Conservation (phyloP, 2,797 vertebrate species). For the Petrocephalus schoutedeni region DNA sequence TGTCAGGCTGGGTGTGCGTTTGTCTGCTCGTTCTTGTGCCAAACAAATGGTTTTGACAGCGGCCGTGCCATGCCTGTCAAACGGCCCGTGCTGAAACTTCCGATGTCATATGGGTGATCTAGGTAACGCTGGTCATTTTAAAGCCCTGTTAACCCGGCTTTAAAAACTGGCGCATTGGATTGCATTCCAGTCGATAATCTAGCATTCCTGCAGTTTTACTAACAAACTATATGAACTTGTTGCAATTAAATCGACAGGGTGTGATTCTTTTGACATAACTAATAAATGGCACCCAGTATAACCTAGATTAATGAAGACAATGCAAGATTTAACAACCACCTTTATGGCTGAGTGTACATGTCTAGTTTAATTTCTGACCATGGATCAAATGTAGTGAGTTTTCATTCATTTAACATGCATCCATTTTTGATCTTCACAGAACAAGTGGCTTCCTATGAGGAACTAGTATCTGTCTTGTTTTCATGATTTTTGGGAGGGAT, state of each 20-base stretch:
- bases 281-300: neutral
- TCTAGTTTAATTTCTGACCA: neutral
- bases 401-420: neutral
- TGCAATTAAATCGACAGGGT: neutral
- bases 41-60: conserved; percentile 47
- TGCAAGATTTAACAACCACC: neutral
- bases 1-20: neutral
- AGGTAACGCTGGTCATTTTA: neutral
- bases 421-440: neutral
- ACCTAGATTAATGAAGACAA: neutral
- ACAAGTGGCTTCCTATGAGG: neutral
- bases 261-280: neutral
- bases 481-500: neutral
- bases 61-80: conserved; percentile 5
- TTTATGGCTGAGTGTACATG: neutral
- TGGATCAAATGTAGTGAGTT: neutral
- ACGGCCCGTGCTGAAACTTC: neutral
- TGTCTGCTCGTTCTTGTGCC: conserved; percentile 28
- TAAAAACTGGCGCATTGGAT: neutral
- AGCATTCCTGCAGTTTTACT: neutral
- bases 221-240: neutral
- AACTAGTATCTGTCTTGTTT: neutral
- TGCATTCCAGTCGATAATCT: neutral
- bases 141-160: neutral
- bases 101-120: neutral